Evolutionary conservation across 1,140 invertebrate genomes (phyloP).

Genomic region (Polypedilum pembai): DNA sequence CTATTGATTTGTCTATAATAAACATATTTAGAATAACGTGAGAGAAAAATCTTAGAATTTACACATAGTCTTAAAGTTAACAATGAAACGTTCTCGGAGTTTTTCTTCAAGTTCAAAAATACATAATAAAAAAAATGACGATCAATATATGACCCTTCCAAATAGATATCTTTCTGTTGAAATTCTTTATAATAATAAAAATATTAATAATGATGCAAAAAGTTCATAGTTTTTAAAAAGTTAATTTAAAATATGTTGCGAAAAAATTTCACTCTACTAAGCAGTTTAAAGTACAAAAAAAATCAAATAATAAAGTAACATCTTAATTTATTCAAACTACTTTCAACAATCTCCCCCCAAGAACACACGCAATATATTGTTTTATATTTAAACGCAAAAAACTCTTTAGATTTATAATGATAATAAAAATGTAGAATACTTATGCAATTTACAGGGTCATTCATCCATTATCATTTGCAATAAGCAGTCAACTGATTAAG

Average conservation of each 20-base stretch:
- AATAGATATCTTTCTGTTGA: neutral
- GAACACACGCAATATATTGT: neutral
- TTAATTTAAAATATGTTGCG: constrained; percentile 22
- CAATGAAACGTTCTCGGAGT: constrained; percentile 2
- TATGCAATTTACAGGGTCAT: neutral
- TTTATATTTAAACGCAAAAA: neutral
- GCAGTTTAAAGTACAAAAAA: constrained; percentile 27
- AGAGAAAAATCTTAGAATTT: neutral
- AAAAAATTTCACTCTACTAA: constrained; percentile 21
- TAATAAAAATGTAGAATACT: neutral
- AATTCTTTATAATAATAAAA: too few relatives aligned
- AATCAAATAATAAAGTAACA: neutral
- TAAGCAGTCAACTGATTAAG: neutral
- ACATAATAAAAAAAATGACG: neutral
- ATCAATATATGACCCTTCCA: neutral
- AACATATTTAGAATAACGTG: neutral
- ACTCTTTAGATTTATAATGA: neutral
- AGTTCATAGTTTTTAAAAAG: neutral
- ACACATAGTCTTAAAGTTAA: neutral
- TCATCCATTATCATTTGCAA: constrained; percentile 9
- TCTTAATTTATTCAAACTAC: constrained; percentile 27
- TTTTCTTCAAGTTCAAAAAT: constrained; percentile 12
- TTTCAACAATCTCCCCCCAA: constrained; percentile 23
- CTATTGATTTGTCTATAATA: neutral
- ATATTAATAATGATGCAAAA: neutral